Base-by-base conservation (phyloP, 2,797 vertebrate species). In the Lateolabrax maculatus region DNA sequence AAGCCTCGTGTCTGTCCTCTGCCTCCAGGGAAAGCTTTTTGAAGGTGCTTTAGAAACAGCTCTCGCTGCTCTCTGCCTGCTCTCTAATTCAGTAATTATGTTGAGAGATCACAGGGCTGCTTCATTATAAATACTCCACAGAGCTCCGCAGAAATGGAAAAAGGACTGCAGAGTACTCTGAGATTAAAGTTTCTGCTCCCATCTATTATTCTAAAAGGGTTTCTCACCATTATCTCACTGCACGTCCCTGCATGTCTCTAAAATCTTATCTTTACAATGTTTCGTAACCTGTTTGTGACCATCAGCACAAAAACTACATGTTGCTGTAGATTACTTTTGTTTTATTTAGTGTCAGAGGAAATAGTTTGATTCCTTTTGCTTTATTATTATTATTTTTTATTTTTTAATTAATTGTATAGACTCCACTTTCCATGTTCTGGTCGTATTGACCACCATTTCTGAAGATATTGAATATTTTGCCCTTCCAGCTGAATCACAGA, bases 71-170 rank as follows among this genome's bases (percentile, higher is more conserved):
- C 39, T 53, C 53, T 13, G 48, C 55, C 55, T 9, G 8, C 64
- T 77, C 73, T 74, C 39, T 82, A 56, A 77, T 77, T 77, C 49
- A 71, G 69, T 73, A 66, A 83, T 83, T 66, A 63, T 80, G 74
- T 9, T 29, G 65, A 55, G 66, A 48, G 80, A 80, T 80, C 80
- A 27, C 68, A 83, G 60, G 16, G 21, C 61, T 53, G 49, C 53
- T 80, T 73, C 77, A 62, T 53, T 77, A 77, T 65, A 51, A 82
- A 82, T 46, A 51, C 51, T 68, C 75, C 63, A 49, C 71, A 15
- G 66, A 25, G 75, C 57, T 58, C 3, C 3, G 23, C 55, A 43
- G 34, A 56, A 11, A 48, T 48, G 66, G 21, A 48, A 60, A 37
- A n/a, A 74, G 41, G 15, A 36, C 67, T 64, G 79, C 62, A 41